Base-by-base conservation (phyloP, 1,140 invertebrate species). In the Scaptomyza pallida region DNA sequence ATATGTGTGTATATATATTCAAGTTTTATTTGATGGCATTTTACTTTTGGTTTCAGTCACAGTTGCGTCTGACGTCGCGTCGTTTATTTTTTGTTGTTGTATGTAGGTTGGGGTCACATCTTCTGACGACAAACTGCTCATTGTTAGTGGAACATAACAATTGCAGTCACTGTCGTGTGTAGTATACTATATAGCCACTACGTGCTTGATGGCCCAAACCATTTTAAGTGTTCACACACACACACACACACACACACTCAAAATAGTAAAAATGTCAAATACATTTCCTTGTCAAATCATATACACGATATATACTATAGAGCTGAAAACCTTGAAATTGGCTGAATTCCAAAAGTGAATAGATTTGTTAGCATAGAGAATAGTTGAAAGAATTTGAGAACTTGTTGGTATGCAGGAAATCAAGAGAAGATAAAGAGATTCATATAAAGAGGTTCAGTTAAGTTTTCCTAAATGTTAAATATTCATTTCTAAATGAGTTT, bases 51-150 rank as follows among this genome's bases (percentile, higher is more conserved):
- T 88, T 88, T 88, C 77, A 70, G 67, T 65, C 60, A 33, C 70
- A 65, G 57, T 69, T 48, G 51, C 26, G 47, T 70, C 51, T 48
- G 60, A 70, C 63, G 23, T 5, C 6, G 62, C 6, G 62, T 57
- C 56, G 41, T 30, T 30, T 30, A 30, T n/a, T 50, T 35, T n/a
- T 19, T 67, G n/a, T n/a, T n/a, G n/a, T 51, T 67, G 51, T 71
- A 86, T 86, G 74, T 86, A 82, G 81, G 81, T 86, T 86, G 81
- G 81, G 81, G 81, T 86, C 81, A 88, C 74, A 86, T 81, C 73
- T 81, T 78, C 82, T 74, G 75, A 77, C 75, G 71, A 81, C 72
- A 78, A n/a, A 67, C 59, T 55, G 64, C 70, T 37, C 61, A 71
- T 71, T 71, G 69, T 72, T 65, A 40, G 40, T 21, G 68, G 52